phyloP scores from a whole-genome alignment of 2,113 vertebrate genomes.

The Speoplatyrhinus poulsoni region DNA sequence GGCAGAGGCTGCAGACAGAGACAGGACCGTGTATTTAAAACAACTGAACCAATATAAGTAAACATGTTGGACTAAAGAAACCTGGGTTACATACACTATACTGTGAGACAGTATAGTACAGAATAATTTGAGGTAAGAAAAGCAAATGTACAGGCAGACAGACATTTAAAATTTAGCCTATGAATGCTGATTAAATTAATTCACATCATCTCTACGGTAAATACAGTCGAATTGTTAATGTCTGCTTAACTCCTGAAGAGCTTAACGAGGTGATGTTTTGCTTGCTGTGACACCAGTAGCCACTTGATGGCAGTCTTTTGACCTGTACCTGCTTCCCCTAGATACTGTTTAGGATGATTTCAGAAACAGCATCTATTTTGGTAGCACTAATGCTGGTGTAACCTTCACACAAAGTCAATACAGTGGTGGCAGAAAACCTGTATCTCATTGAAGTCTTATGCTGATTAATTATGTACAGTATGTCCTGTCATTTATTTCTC shows the following conservation, averaged over 20 bases:
- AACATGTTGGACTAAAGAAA: background rate
- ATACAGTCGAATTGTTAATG: background rate
- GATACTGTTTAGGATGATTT: conserved; percentile 40
- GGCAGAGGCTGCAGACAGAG: conserved; percentile 81
- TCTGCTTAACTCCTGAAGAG: no score
- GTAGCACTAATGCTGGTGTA: conserved; percentile 26
- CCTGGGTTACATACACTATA: no score
- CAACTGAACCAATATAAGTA: no score
- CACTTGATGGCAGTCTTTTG: conserved; percentile 70
- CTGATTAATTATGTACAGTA: background rate
- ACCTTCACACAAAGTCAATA: conserved; percentile 21
- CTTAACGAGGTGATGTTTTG: background rate
- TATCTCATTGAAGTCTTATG: background rate
- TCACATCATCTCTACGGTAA: background rate
- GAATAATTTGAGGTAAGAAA: no score
- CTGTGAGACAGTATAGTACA: no score
- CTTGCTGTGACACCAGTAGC: conserved; percentile 12
- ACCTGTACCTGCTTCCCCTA: conserved; percentile 21
- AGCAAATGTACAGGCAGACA: no score
- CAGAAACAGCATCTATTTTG: conserved; percentile 38
- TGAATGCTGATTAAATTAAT: background rate
- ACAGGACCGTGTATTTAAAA: background rate
- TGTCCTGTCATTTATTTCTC: conserved; percentile 15
- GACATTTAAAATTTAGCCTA: background rate
- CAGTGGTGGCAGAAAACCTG: conserved; percentile 6